Evolutionary conservation across 2,888 invertebrate species (phyloP).

Genomic region (Gandaritis pyraliata): DNA sequence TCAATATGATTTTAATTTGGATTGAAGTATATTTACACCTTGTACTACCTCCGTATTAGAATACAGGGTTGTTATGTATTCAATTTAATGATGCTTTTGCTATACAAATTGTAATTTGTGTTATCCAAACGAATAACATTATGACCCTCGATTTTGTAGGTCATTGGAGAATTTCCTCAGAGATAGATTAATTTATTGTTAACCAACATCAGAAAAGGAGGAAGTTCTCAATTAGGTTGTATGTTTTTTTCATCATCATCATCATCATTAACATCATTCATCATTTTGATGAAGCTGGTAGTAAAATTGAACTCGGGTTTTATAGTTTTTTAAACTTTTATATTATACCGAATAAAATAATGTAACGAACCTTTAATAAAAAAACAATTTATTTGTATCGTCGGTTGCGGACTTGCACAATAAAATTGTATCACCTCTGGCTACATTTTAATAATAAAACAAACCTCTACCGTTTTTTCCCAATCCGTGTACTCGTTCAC

Average conservation of each 20-base stretch:
- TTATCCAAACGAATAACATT: conserved; percentile 8
- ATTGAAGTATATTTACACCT: background rate
- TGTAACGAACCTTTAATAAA: too few relatives aligned
- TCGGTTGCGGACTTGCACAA: too few relatives aligned
- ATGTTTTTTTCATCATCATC: too few relatives aligned
- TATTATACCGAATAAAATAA: too few relatives aligned
- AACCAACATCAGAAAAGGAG: too few relatives aligned
- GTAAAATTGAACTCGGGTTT: too few relatives aligned
- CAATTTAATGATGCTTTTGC: conserved; percentile 14
- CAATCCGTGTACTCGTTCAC: conserved; percentile 99
- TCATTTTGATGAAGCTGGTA: too few relatives aligned
- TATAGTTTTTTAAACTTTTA: too few relatives aligned
- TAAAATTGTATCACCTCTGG: background rate
- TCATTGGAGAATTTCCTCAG: background rate
- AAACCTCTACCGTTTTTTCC: conserved; percentile 92
- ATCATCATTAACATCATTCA: too few relatives aligned
- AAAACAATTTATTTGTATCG: background rate
- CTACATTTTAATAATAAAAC: conserved; percentile 58
- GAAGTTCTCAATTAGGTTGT: too few relatives aligned
- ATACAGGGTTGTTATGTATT: conserved; percentile 9
- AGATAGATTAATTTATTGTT: background rate
- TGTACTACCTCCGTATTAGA: background rate
- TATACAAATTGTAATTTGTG: conserved; percentile 19
- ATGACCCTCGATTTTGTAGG: background rate
- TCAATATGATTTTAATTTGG: too few relatives aligned